phyloP scores from a whole-genome alignment of 35 echinoderm and acorn worm genomes.

The Ophioderma brevispina region DNA sequence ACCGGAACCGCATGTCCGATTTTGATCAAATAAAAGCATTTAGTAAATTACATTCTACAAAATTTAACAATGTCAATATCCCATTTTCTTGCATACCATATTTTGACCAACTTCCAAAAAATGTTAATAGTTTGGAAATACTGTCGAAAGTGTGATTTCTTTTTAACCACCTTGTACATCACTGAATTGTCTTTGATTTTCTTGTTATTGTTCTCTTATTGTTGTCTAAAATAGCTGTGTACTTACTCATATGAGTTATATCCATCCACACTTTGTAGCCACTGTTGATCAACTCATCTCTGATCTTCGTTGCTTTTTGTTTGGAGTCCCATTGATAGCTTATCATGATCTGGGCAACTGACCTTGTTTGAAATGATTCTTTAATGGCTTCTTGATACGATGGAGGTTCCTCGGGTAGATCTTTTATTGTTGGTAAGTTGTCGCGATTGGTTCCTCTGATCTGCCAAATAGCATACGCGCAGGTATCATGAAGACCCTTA shows the following conservation, averaged over 20 bases:
- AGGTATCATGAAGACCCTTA: neutral
- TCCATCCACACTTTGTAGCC: neutral
- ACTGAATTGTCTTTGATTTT: too few species aligned
- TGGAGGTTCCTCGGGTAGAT: neutral
- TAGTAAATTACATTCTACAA: too few species aligned
- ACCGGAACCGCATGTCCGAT: too few species aligned
- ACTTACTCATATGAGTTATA: neutral
- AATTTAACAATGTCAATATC: too few species aligned
- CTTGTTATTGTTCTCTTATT: too few species aligned
- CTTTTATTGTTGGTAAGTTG: neutral
- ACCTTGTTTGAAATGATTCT: neutral
- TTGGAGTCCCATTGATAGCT: neutral
- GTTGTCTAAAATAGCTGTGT: too few species aligned
- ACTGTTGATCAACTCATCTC: neutral
- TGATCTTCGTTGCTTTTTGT: neutral
- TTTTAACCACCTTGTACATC: too few species aligned
- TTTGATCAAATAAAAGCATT: too few species aligned
- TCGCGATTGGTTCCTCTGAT: neutral
- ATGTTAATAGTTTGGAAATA: too few species aligned
- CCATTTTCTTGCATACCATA: too few species aligned
- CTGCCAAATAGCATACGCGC: neutral
- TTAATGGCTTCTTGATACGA: neutral
- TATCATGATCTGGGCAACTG: neutral
- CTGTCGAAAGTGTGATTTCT: too few species aligned
- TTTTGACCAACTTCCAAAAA: too few species aligned